phyloP scores from a whole-genome alignment of 2,888 invertebrate genomes.

The Agapostemon virescens region DNA sequence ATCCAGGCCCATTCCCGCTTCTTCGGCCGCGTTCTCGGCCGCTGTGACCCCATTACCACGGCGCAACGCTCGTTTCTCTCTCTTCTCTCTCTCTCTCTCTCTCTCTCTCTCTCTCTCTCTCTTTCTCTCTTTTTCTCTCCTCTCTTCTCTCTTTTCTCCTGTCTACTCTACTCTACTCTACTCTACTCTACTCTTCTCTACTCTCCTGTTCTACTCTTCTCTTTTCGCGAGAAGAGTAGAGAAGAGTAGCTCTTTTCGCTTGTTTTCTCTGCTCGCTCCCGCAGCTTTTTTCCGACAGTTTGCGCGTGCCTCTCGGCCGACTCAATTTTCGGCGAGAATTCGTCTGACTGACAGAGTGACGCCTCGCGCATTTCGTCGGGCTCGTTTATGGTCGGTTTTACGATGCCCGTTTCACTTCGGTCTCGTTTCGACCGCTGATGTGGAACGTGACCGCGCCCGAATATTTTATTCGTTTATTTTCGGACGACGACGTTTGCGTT shows the following conservation, averaged over 20 bases:
- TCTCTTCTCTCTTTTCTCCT: neutral
- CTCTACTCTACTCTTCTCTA: no score
- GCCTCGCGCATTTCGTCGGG: constrained; percentile 7
- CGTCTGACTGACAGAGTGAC: constrained; percentile 5
- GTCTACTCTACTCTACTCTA: neutral
- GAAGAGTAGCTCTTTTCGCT: no score
- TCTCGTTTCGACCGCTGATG: neutral
- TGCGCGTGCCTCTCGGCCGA: constrained; percentile 30
- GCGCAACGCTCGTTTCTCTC: neutral
- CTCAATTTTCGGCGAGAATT: constrained; percentile 14
- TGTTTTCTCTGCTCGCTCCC: no score
- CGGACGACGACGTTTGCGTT: neutral
- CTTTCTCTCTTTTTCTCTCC: no score
- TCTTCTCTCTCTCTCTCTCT: neutral
- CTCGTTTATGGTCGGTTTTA: constrained; percentile 10
- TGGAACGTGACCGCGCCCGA: neutral
- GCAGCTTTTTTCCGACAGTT: no score
- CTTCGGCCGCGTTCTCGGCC: constrained; percentile 40
- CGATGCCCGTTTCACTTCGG: constrained; percentile 26
- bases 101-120: neutral
- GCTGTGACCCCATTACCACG: constrained; percentile 53
- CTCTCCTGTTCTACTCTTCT: neutral
- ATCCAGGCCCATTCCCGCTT: constrained; percentile 19
- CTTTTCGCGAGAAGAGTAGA: no score
- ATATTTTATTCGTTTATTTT: constrained; percentile 16